phyloP scores from a whole-genome alignment of 1,140 invertebrate genomes.

The Archegozetes longisetosus region DNA sequence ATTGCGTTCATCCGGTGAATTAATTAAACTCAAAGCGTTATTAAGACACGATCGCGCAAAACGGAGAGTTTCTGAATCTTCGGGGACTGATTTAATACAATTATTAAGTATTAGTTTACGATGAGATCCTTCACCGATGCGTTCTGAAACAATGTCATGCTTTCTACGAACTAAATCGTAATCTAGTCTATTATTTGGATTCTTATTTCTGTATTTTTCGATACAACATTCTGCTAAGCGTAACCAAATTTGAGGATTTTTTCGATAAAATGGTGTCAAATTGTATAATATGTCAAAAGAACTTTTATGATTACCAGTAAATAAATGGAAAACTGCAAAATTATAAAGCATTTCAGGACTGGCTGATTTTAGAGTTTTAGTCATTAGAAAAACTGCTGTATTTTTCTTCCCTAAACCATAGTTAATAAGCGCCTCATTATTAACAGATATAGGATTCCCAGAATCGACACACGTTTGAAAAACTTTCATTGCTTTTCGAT shows the following conservation, averaged over 20 bases:
- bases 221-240: conserved; percentile 68
- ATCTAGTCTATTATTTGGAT: conserved; percentile 26
- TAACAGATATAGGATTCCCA: neutral
- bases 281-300: conserved; percentile 86
- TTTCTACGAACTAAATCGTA: conserved; percentile 43
- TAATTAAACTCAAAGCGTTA: conserved; percentile 55
- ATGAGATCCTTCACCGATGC: conserved; percentile 41
- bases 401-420: conserved; percentile 8
- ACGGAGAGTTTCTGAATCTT: conserved; percentile 37
- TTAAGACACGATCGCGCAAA: conserved; percentile 72
- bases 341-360: conserved; percentile 47
- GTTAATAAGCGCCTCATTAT: conserved; percentile 14
- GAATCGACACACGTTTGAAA: neutral
- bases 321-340: conserved; percentile 66
- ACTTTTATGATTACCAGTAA: conserved; percentile 54
- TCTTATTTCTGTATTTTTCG: conserved; percentile 25
- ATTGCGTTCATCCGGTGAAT: neutral
- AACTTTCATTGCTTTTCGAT: neutral
- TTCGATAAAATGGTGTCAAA: conserved; percentile 63
- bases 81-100: neutral
- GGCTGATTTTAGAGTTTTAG: neutral
- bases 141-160: conserved; percentile 44
- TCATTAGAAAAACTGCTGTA: conserved; percentile 7
- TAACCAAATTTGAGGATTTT: conserved; percentile 77
- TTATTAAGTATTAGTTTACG: conserved; percentile 38